Conservation (phyloP, 2,797 vertebrate genomes). For the Lateolabrax maculatus region DNA sequence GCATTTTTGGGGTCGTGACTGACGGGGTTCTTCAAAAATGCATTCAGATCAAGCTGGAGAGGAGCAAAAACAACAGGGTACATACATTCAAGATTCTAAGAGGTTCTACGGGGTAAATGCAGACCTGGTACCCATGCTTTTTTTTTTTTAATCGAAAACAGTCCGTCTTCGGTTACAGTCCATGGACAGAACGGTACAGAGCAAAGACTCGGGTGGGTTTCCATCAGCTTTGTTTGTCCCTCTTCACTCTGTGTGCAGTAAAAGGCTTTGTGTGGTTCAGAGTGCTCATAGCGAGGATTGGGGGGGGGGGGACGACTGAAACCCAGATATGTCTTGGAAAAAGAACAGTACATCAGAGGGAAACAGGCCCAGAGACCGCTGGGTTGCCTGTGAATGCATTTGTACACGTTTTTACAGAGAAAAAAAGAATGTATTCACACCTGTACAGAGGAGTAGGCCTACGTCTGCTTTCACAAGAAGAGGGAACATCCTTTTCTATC, state of each 20-base stretch:
- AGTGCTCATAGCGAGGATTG: constrained; percentile 55
- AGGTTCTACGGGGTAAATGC: constrained; percentile 68
- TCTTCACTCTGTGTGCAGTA: constrained; percentile 67
- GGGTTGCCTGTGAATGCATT: constrained; percentile 49
- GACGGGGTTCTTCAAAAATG: constrained; percentile 61
- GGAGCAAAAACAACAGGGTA: constrained; percentile 64
- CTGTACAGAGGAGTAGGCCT: constrained; percentile 74
- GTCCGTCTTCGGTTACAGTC: constrained; percentile 53
- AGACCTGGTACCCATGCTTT: constrained; percentile 72
- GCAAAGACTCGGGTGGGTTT: constrained; percentile 33
- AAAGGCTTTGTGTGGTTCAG: constrained; percentile 77
- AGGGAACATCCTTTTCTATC: constrained; percentile 67
- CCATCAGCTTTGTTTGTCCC: constrained; percentile 41
- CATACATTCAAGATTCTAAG: constrained; percentile 78
- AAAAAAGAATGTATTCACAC: constrained; percentile 74
- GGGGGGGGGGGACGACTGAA: constrained; percentile 52
- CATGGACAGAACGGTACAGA: constrained; percentile 46
- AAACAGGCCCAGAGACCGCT: constrained; percentile 44
- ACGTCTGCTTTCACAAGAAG: constrained; percentile 51
- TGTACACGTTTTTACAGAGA: constrained; percentile 59
- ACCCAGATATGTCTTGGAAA: constrained; percentile 65
- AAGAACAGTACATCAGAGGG: constrained; percentile 68
- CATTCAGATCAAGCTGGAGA: constrained; percentile 74
- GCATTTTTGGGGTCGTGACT: constrained; percentile 61
- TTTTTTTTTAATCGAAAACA: constrained; percentile 58